Conservation (phyloP, 2,797 vertebrate species). For the Antrozous pallidus region DNA sequence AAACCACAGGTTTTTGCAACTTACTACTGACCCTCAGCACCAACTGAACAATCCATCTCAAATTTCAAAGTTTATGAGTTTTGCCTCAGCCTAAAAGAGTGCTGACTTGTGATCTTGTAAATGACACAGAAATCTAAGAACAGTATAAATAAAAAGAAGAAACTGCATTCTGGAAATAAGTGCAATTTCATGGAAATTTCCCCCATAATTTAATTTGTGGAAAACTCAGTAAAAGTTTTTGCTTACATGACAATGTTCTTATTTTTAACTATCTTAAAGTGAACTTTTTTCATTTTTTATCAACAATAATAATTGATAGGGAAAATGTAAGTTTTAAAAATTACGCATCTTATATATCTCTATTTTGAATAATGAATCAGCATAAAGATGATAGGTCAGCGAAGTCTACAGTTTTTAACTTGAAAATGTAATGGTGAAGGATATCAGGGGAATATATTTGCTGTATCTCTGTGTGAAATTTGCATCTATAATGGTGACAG, state of each 20-base stretch:
- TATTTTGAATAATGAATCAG: background rate
- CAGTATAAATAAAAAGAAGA: background rate
- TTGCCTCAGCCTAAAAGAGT: background rate
- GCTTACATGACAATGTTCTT: background rate
- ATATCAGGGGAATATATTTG: background rate
- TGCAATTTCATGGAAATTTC: constrained; percentile 8
- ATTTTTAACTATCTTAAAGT: background rate
- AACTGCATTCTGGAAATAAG: constrained; percentile 38
- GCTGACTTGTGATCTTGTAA: background rate
- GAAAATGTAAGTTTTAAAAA: constrained; percentile 11
- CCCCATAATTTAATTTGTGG: constrained; percentile 15
- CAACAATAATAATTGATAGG: background rate
- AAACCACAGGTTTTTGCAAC: background rate
- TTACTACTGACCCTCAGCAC: background rate
- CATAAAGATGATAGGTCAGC: background rate
- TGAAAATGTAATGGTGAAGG: background rate
- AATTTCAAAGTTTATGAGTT: background rate
- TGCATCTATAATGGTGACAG: background rate
- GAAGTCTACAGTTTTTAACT: background rate
- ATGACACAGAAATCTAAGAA: background rate
- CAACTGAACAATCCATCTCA: background rate
- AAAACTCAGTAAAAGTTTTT: background rate
- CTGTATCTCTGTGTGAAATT: background rate
- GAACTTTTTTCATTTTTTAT: background rate
- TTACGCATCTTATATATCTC: background rate